Evolutionary conservation across 2,888 invertebrate genomes (phyloP), one percentile per base, ranked within the genome.

Genomic region (Stomorhina lunata): DNA sequence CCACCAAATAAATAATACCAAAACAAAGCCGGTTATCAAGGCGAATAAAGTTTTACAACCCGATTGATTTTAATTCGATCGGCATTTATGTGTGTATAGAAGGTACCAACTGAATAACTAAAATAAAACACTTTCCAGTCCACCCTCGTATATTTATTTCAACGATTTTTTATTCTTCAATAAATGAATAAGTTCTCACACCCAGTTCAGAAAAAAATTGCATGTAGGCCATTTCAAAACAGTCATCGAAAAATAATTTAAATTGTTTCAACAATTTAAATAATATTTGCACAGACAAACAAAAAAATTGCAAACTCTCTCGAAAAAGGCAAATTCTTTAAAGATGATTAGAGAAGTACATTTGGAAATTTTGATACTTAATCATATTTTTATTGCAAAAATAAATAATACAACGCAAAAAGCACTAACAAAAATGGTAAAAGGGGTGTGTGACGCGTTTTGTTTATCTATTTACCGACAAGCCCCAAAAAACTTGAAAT

Each of bases 361-460:
- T n/a, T n/a, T n/a, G n/a, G n/a, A n/a, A n/a, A n/a, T n/a, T n/a
- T n/a, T n/a, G n/a, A n/a, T n/a, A n/a, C 2, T 20, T 48, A 48
- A 1, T 0, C 15, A 43, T 43, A 63, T 7, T 40, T 29, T 20
- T n/a, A 25, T 43, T n/a, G 6, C 3, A 48, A 65, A 61, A 63
- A 37, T 4, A 50, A 17, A 37, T 50, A 48, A 66, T 50, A 48
- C 50, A 22, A 48, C 37, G 25, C 29, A 50, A 66, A 50, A 45
- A 66, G 22, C 9, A 34, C 22, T 50, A 53, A 20, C 7, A 48
- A 45, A 17, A 45, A 65, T 48, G 7, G 37, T 53, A 68, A 63
- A 53, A 68, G 43, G 43, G 68, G 68, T 50, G 68, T 68, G 68
- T 50, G 25, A n/a, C n/a, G 27, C 32, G 9, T 55, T 61, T 25